phyloP scores from a whole-genome alignment of 2,113 vertebrate genomes.

The Pollimyrus isidori region DNA sequence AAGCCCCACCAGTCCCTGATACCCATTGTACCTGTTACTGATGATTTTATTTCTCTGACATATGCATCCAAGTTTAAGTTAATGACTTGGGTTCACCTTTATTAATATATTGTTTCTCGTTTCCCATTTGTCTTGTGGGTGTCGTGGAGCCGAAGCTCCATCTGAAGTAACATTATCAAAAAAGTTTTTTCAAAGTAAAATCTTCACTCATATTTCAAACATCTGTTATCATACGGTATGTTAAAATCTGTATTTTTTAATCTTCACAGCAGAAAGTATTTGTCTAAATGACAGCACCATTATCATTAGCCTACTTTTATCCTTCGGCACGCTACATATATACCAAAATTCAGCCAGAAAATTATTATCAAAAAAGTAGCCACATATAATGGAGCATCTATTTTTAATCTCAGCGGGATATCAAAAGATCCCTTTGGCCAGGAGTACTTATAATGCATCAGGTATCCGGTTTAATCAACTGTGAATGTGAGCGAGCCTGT shows the following conservation, averaged over 20 bases:
- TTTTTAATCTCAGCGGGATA: constrained; percentile 3
- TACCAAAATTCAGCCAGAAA: not conserved
- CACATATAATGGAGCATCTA: not conserved
- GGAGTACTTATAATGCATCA: constrained; percentile 4
- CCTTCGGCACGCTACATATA: not conserved
- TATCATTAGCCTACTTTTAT: not conserved
- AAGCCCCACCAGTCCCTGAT: not conserved
- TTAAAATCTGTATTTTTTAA: not conserved
- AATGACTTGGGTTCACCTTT: not conserved
- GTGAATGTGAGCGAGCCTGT: not conserved
- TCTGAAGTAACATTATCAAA: not conserved
- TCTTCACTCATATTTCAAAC: not conserved
- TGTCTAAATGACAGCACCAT: not conserved
- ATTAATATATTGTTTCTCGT: not conserved
- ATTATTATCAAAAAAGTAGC: not conserved
- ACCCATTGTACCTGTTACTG: not conserved
- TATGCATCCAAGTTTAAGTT: not conserved
- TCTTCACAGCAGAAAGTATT: not conserved
- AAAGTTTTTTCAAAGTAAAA: not conserved
- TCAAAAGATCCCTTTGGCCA: not conserved
- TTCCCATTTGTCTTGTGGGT: not conserved
- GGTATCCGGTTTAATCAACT: not conserved
- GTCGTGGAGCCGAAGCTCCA: no score
- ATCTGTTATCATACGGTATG: not conserved
- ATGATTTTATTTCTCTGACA: not conserved